Conservation (phyloP, 2,888 invertebrate species). For the Eupithecia abbreviata region DNA sequence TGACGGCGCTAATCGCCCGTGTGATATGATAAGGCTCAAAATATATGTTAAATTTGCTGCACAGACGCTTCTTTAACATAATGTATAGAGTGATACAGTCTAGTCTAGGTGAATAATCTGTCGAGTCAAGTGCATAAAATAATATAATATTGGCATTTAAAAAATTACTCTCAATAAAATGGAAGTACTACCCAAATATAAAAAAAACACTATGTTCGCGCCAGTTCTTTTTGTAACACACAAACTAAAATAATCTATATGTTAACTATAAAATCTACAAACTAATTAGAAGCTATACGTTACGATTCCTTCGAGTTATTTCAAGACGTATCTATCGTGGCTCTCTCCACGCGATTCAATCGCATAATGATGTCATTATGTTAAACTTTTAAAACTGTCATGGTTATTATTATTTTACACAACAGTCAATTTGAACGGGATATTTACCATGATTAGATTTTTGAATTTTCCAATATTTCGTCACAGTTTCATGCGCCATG, state of each 20-base stretch:
- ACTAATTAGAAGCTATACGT: not conserved
- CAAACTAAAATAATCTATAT: not conserved
- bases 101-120: not conserved
- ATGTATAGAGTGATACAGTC: too few species aligned
- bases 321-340: not conserved
- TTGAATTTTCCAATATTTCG: too few species aligned
- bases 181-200: not conserved
- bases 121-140: not conserved
- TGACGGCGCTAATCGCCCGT: too few species aligned
- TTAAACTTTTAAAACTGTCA: too few species aligned
- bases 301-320: not conserved
- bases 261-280: not conserved
- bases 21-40: too few species aligned
- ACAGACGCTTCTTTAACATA: too few species aligned
- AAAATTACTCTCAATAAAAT: not conserved
- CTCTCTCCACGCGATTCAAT: not conserved
- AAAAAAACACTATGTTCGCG: not conserved
- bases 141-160: not conserved
- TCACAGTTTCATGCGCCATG: too few species aligned
- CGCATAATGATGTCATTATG: not conserved
- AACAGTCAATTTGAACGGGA: too few species aligned
- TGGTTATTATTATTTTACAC: too few species aligned
- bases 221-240: not conserved
- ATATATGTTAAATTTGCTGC: too few species aligned
- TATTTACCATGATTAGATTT: too few species aligned